Conservation (phyloP, 1,140 invertebrate genomes). For the Chironomus tepperi region DNA sequence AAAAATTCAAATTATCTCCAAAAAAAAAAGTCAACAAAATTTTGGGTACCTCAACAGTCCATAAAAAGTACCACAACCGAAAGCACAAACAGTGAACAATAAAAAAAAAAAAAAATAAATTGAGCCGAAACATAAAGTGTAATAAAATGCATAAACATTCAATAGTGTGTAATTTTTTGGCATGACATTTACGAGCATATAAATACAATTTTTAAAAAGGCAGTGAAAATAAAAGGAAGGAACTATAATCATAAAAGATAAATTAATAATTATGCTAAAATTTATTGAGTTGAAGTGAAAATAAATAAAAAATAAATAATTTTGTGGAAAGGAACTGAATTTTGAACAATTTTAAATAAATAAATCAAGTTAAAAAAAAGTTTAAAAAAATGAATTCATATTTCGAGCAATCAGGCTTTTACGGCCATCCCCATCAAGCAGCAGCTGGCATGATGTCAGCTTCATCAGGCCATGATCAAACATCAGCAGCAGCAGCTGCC, state of each 20-base stretch:
- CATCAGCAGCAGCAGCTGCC: conserved; percentile 52
- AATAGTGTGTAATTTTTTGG: neutral
- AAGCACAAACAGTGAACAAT: no score
- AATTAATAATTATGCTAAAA: conserved; percentile 20
- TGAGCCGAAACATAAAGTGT: no score
- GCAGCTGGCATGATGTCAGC: conserved; percentile 47
- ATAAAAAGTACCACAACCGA: no score
- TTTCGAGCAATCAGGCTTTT: conserved; percentile 89
- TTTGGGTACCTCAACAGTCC: neutral
- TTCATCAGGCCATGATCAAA: conserved; percentile 57
- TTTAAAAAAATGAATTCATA: conserved; percentile 78
- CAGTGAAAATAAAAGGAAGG: neutral
- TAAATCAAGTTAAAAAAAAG: neutral
- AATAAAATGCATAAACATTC: no score
- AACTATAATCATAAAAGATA: neutral
- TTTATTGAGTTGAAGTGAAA: conserved; percentile 11
- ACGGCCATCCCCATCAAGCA: conserved; percentile 77
- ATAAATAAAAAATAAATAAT: neutral
- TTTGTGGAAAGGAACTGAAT: neutral
- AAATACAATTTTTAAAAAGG: neutral
- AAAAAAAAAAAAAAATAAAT: no score
- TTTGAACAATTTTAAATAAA: neutral
- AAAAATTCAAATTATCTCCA: no score
- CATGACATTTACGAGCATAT: neutral
- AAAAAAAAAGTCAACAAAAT: no score